Percentiles rank a stretch among this genome's conserved stretches.
These are phyloP conservation scores for Lepidurus couesii DNA, from an alignment of 1,140 invertebrate species.

Conservation along the genomic window DNA sequence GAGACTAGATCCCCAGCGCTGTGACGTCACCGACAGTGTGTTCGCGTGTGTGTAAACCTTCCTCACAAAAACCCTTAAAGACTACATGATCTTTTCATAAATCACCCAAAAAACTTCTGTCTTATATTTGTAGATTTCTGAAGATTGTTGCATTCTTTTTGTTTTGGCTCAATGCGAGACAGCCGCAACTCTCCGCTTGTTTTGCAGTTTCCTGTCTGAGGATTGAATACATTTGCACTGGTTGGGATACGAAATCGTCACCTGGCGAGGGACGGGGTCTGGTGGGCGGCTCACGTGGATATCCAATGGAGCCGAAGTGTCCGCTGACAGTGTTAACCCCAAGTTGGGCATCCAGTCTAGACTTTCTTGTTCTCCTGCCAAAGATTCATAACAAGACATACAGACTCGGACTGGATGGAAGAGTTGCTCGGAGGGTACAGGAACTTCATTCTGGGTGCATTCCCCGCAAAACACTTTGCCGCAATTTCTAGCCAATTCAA, in stretches of 20 bases:
- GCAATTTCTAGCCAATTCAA: constrained; percentile 61
- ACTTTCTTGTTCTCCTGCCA: constrained; percentile 22
- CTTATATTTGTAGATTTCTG: not conserved
- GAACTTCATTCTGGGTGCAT: constrained; percentile 71
- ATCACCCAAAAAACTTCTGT: not conserved
- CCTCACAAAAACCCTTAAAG: not conserved
- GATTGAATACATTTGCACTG: constrained; percentile 19
- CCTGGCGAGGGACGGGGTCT: not conserved
- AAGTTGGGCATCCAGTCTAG: not conserved
- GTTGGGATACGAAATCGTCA: not conserved
- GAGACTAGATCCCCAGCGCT: not conserved
- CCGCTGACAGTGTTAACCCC: not conserved
- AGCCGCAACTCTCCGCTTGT: not conserved
- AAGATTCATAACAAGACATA: constrained; percentile 52
- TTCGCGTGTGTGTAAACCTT: not conserved
- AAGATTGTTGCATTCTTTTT: not conserved
- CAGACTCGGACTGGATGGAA: constrained; percentile 76
- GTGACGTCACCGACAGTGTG: not conserved
- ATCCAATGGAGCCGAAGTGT: not conserved
- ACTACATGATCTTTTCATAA: not conserved
- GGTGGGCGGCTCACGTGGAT: not conserved
- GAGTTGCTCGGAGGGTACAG: constrained; percentile 71
- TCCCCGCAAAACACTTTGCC: constrained; percentile 80
- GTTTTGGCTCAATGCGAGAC: not conserved
- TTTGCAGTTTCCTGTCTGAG: not conserved